phyloP scores from a whole-genome alignment of 2,113 vertebrate genomes.

The Todiramphus saurophagus region DNA sequence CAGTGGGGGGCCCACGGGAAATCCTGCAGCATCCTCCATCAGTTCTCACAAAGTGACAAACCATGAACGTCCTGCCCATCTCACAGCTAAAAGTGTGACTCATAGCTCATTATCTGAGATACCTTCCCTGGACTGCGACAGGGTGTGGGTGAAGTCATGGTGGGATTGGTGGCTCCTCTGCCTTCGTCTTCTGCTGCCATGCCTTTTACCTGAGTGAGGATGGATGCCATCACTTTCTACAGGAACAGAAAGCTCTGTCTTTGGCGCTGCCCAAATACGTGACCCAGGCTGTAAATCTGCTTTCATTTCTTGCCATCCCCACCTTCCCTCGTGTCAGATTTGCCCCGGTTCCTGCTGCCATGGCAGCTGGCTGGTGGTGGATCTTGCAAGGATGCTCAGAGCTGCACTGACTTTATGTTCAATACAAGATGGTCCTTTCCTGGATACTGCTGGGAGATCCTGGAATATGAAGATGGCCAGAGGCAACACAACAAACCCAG shows the following conservation, averaged over 20 bases:
- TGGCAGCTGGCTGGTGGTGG: not conserved
- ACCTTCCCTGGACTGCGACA: not conserved
- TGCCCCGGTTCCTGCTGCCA: not conserved
- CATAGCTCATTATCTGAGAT: fast-evolving
- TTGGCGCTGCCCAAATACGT: not conserved
- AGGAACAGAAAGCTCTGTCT: not conserved
- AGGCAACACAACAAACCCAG: not conserved
- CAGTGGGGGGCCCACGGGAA: not conserved
- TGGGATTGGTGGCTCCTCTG: not conserved
- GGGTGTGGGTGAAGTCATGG: not conserved
- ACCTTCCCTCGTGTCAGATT: not conserved
- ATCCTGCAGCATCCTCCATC: not conserved
- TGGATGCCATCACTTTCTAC: not conserved
- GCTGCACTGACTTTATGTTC: not conserved
- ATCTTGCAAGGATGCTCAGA: not conserved
- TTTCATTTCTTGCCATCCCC: not conserved
- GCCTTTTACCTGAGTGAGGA: not conserved
- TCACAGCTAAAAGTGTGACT: not conserved
- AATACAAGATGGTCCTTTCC: not conserved
- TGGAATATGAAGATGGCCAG: not conserved
- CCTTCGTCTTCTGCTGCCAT: fast-evolving
- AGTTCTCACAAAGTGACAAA: fast-evolving
- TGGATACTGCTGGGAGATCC: not conserved
- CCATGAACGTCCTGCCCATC: fast-evolving
- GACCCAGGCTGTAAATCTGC: not conserved